A percentile compares a stretch with the other conserved stretches of the same genome.
Evolutionary conservation across 1,140 invertebrate genomes (phyloP).

Genomic region (Eurytemora carolleeae): DNA sequence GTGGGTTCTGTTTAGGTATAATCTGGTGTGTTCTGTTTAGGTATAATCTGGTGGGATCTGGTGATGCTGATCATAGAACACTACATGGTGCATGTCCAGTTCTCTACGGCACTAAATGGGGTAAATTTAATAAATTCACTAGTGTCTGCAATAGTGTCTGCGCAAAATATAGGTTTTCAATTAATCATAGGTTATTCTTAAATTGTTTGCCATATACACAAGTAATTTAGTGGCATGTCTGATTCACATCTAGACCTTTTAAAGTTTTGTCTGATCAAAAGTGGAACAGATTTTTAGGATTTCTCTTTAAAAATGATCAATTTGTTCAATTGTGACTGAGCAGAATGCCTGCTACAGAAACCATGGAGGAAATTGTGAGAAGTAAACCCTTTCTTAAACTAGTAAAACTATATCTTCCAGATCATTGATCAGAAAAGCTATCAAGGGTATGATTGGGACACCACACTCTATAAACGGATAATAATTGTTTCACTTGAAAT

Average conservation of each 20-base stretch:
- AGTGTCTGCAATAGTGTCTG: background rate
- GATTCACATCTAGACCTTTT: no score
- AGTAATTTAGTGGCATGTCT: no score
- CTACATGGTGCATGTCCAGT: conserved; percentile 27
- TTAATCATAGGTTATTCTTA: no score
- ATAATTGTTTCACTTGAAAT: background rate
- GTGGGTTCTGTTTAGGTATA: no score
- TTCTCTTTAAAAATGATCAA: background rate
- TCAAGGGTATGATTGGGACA: background rate
- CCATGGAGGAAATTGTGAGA: background rate
- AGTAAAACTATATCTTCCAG: background rate
- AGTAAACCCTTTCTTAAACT: background rate
- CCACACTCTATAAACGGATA: background rate
- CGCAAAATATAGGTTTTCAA: background rate
- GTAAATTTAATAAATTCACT: conserved; percentile 18
- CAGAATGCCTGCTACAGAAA: background rate
- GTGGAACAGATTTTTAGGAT: background rate
- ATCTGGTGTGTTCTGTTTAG: conserved; percentile 24
- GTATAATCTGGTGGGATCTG: conserved; percentile 24
- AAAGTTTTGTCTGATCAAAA: background rate
- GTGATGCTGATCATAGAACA: conserved; percentile 21
- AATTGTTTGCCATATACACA: no score
- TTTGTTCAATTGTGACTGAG: background rate
- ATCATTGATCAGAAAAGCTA: background rate
- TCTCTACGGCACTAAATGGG: conserved; percentile 26